Base-by-base conservation (phyloP, 2,888 invertebrate genomes). In the Germaria angustata region DNA sequence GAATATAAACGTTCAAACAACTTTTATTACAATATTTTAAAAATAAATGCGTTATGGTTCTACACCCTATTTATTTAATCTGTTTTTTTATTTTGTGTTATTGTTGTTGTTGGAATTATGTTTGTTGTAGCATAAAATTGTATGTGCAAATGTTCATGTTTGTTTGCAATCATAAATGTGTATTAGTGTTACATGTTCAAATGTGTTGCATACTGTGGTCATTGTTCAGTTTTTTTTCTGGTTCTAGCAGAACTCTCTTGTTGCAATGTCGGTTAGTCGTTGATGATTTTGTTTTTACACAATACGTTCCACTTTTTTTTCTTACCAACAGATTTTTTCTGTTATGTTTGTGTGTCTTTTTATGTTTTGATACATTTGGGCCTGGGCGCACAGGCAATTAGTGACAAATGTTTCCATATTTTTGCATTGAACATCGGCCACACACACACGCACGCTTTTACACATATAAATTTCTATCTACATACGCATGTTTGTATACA, bases 381-480 rank as follows among this genome's bases (percentile, higher is more conserved):
- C 57, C 66, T 75, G 76, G 51, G 53, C 82, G 86, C 86, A 87
- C 84, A 87, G 87, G 89, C 89, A 89, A 89, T 89, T 89, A 89
- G 89, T 89, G 88, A 88, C 89, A 89, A 89, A 89, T 89, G 89
- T 89, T 89, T 89, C 88, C 88, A 89, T 89, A 89, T 89, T 88
- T 88, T 87, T 87, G 85, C 84, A 84, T 85, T 81, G 79, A 81
- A 81, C 63, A 81, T 73, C 46, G 86, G 86, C n/a, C 39, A 9
- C 9, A 53, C 8, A 87, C 7, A 13, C 24, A 22, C 20, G 28
- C n/a, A 39, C 17, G n/a, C 17, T 49, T 5, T 8, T 84, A 87
- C 85, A 78, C 68, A 83, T 80, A 84, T 81, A 80, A 3, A 28
- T 6, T 5, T 28, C 6, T 6, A 28, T 6, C 28, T 55, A 73